Percentiles rank a stretch among this genome's conserved stretches.
phyloP scores from a whole-genome alignment of 2,797 vertebrate genomes.

The Myotis daubentonii region DNA sequence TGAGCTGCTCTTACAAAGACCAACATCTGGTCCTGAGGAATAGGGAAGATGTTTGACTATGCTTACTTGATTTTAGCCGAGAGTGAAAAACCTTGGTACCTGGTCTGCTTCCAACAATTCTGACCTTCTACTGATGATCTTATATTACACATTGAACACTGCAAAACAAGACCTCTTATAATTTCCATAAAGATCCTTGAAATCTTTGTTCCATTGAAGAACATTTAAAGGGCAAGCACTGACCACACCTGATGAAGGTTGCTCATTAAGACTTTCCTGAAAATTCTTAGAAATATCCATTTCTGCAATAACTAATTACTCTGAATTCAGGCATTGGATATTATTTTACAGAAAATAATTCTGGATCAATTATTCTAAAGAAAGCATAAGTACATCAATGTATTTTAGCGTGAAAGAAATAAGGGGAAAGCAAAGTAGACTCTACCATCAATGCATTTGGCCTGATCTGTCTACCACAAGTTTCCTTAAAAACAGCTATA shows the following conservation, averaged over 20 bases:
- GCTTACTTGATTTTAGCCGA: constrained; percentile 52
- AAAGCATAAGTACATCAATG: neutral
- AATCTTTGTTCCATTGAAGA: neutral
- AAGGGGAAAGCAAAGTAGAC: neutral
- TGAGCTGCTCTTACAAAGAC: constrained; percentile 39
- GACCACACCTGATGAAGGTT: neutral
- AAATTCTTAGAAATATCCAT: neutral
- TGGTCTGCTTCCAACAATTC: neutral
- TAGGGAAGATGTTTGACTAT: neutral
- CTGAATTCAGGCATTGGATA: neutral
- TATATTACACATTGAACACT: neutral
- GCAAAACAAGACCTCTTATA: neutral
- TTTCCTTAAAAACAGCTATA: neutral
- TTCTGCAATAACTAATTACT: neutral
- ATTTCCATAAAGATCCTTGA: neutral
- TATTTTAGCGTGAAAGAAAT: neutral
- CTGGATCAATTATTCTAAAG: neutral
- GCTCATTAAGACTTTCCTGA: neutral
- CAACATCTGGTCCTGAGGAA: neutral
- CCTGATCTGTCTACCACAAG: neutral
- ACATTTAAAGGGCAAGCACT: neutral
- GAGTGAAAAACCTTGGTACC: neutral
- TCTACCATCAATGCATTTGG: neutral
- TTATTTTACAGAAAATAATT: constrained; percentile 38
- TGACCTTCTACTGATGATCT: neutral